Evolutionary conservation across 2,888 invertebrate genomes (phyloP).

Genomic region (Drosophila recens): DNA sequence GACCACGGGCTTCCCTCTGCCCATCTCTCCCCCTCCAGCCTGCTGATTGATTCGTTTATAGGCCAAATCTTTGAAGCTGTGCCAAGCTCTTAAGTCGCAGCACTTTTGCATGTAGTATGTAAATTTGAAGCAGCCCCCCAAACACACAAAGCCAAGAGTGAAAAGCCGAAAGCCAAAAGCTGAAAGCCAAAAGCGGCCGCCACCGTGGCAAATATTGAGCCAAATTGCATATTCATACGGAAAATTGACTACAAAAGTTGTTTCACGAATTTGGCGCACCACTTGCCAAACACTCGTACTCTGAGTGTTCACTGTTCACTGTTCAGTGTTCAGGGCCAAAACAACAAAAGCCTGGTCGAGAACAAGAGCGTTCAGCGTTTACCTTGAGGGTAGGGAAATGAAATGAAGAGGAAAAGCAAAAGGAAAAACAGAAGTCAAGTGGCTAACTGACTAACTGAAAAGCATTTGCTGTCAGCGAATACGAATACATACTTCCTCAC

Average conservation of each 20-base stretch:
- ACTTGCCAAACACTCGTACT: constrained; percentile 30
- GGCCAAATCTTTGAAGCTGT: constrained; percentile 31
- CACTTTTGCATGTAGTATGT: constrained; percentile 10
- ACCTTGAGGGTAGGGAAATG: constrained; percentile 30
- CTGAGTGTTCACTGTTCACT: not conserved
- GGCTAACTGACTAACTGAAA: constrained; percentile 34
- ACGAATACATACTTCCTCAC: not conserved
- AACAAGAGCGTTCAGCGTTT: constrained; percentile 24
- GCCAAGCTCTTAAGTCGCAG: not conserved
- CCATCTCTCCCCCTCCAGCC: not conserved
- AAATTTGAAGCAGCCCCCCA: constrained; percentile 32
- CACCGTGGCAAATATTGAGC: constrained; percentile 13
- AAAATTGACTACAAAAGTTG: constrained; percentile 50
- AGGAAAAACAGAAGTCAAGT: constrained; percentile 22
- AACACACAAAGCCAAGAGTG: not conserved
- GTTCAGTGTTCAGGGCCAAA: constrained; percentile 12
- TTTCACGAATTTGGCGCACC: constrained; percentile 32
- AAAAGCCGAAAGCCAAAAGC: constrained; percentile 4
- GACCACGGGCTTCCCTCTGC: not conserved
- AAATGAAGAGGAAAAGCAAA: no score
- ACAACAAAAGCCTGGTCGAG: constrained; percentile 35
- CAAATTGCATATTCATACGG: constrained; percentile 68
- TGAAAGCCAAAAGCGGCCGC: not conserved
- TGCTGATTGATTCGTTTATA: constrained; percentile 34
- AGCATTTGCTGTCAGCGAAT: constrained; percentile 21